phyloP scores from a whole-genome alignment of 2,113 vertebrate genomes.

The Gnathonemus echidnorhynchus region DNA sequence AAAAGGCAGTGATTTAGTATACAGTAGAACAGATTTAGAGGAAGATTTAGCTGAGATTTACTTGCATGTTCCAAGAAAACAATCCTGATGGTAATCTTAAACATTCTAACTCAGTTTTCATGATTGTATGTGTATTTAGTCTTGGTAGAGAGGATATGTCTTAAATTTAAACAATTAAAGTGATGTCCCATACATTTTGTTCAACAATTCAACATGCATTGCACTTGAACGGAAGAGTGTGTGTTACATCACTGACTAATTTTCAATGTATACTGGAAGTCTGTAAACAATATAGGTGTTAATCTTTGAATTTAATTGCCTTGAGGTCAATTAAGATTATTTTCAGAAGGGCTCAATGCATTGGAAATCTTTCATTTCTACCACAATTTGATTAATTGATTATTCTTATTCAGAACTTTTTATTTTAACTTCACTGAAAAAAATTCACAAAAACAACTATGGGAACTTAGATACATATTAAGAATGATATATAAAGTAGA shows the following conservation, averaged over 20 bases:
- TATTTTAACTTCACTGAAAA: not conserved
- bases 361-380: not conserved
- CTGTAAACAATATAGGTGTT: not conserved
- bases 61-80: not conserved
- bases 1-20: not conserved
- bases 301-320: not conserved
- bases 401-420: not conserved
- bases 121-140: too few species aligned
- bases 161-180: not conserved
- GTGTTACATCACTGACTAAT: not conserved
- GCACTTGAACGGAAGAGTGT: not conserved
- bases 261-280: not conserved
- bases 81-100: not conserved
- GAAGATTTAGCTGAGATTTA: not conserved
- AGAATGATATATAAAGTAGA: not conserved
- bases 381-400: not conserved
- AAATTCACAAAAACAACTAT: not conserved
- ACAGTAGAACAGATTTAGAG: not conserved
- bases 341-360: not conserved
- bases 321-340: not conserved
- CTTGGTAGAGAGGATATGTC: not conserved
- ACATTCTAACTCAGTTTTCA: not conserved
- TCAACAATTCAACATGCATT: not conserved
- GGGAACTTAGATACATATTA: not conserved
- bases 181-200: not conserved